A percentile compares a stretch with the other conserved stretches of the same genome.
Conservation (phyloP, 2,797 vertebrate species). For the Scleropages formosus region DNA sequence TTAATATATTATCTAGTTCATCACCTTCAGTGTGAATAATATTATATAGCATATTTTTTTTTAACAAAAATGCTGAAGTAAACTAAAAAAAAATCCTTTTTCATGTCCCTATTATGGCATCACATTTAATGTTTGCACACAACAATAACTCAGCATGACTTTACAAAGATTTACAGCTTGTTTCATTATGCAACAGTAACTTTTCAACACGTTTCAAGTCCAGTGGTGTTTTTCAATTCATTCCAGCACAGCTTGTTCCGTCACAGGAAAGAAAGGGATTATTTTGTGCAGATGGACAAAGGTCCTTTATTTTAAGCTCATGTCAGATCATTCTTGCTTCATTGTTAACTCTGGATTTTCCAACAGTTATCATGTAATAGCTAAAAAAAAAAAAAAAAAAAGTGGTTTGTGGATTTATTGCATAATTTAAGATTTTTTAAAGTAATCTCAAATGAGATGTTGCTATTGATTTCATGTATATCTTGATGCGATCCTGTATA, state of each 20-base stretch:
- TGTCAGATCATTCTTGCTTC: conserved; percentile 1
- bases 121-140: conserved; percentile 3
- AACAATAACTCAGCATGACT: not conserved
- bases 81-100: not conserved
- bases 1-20: not conserved
- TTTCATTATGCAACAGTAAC: not conserved
- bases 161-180: not conserved
- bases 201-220: not conserved
- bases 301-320: conserved; percentile 7
- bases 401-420: conserved; percentile 4
- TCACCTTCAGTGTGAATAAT: not conserved
- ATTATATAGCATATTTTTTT: too few relatives aligned
- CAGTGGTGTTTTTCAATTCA: not conserved
- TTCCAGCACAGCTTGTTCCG: conserved; percentile 2
- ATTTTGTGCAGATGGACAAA: conserved; percentile 11
- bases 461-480: not conserved
- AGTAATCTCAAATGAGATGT: too few relatives aligned
- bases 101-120: not conserved
- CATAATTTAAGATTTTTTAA: not conserved
- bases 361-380: not conserved
- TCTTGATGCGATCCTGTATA: not conserved
- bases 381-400: too few relatives aligned
- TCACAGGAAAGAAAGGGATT: conserved; percentile 2
- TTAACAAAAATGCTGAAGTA: not conserved
- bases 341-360: not conserved